A percentile compares a stretch with the other conserved stretches of the same genome.
Evolutionary conservation across 2,888 invertebrate species (phyloP).

Genomic region (Parthenolecanium corni): DNA sequence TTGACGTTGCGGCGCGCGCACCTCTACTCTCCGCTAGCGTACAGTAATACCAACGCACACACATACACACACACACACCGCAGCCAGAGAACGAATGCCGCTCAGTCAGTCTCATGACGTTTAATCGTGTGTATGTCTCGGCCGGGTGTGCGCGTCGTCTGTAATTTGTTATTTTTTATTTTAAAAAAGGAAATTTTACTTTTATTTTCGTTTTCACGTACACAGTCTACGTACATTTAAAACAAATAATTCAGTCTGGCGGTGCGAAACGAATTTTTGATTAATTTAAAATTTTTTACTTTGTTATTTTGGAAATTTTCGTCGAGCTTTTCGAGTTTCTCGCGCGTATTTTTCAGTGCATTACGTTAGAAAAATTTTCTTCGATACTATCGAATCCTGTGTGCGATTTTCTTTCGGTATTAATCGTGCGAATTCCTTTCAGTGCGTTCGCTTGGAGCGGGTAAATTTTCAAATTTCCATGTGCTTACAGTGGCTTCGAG

Average conservation of each 20-base stretch:
- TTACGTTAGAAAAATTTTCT: not conserved
- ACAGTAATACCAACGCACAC: conserved; percentile 14
- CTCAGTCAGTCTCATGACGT: conserved; percentile 25
- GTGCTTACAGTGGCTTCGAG: no score
- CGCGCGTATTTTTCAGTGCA: no score
- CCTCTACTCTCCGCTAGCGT: not conserved
- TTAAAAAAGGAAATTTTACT: conserved; percentile 3
- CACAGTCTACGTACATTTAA: no score
- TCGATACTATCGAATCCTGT: not conserved
- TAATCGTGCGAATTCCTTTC: no score
- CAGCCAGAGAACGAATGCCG: not conserved
- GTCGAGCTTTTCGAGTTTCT: no score
- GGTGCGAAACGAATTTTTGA: not conserved
- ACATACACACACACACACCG: not conserved
- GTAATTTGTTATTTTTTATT: not conserved
- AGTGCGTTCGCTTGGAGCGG: no score
- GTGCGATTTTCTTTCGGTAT: no score
- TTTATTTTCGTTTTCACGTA: conserved; percentile 17
- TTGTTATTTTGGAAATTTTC: no score
- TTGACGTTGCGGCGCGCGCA: not conserved
- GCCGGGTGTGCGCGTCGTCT: conserved; percentile 8
- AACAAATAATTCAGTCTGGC: no score
- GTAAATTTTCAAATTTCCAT: no score
- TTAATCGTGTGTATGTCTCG: conserved; percentile 18
- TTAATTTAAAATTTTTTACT: not conserved